phyloP scores from a whole-genome alignment of 2,113 vertebrate species.

The Entelurus aequoreus region DNA sequence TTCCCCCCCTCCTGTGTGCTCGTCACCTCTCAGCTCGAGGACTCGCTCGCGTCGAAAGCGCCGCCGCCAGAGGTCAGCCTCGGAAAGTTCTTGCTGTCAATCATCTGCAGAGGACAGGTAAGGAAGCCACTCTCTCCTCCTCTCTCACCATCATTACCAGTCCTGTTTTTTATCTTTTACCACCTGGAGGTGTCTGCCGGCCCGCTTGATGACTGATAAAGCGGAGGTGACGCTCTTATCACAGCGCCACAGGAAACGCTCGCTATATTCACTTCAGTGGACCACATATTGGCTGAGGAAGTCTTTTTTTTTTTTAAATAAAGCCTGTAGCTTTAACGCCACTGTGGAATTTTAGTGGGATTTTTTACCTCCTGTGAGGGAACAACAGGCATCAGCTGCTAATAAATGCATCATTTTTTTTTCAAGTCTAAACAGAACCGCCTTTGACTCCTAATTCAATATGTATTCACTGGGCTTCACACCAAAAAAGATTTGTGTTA shows the following conservation, averaged over 20 bases:
- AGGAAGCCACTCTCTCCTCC: neutral
- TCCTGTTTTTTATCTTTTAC: slow-evolving; percentile 43
- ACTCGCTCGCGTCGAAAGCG: slow-evolving; percentile 76
- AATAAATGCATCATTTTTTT: too few species aligned
- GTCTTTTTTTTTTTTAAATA: neutral
- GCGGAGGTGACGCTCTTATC: slow-evolving; percentile 67
- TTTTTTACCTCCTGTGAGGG: too few species aligned
- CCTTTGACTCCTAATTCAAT: too few species aligned
- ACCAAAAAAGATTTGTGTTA: too few species aligned
- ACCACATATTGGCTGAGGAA: slow-evolving; percentile 24
- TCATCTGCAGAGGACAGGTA: slow-evolving; percentile 83
- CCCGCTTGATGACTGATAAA: slow-evolving; percentile 63
- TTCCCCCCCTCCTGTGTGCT: slow-evolving; percentile 14
- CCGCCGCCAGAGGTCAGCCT: slow-evolving; percentile 73
- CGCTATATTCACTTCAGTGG: slow-evolving; percentile 33
- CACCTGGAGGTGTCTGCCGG: slow-evolving; percentile 36
- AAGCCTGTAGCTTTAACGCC: too few species aligned
- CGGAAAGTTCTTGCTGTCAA: slow-evolving; percentile 74
- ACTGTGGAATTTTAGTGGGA: too few species aligned
- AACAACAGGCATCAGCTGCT: too few species aligned
- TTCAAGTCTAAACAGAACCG: too few species aligned
- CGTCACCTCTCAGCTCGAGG: slow-evolving; percentile 67
- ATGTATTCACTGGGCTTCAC: too few species aligned
- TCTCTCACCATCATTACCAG: neutral
- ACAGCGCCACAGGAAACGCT: slow-evolving; percentile 48